Base-by-base conservation (phyloP, 2,113 vertebrate genomes). In the Orthochromis indermauri region DNA sequence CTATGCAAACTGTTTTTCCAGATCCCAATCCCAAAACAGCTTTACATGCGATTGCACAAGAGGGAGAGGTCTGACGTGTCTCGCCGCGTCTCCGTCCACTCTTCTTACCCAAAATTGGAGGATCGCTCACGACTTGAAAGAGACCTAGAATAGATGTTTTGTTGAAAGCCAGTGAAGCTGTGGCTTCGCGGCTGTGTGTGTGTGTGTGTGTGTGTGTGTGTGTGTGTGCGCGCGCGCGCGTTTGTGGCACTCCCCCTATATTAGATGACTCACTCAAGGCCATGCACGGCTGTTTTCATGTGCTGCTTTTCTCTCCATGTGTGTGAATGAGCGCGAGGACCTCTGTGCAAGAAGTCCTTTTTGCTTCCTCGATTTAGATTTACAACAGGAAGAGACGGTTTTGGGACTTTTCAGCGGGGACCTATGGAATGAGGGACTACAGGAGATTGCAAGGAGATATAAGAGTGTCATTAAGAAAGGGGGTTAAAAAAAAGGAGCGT, bases 221-320 rank as follows among this genome's bases (percentile, higher is more conserved):
- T 55, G 19, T 73, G 54, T 21, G 51, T 80, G 61, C 2, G 17
- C 4, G 37, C 0, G 55, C 90, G 57, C 2, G 19, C 7, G 16
- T 61, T 33, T 63, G 10, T 84, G 78, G 82, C 83, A 80, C 86
- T 68, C 83, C 93, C 83, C 85, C 88, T 73, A 81, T 82, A 89
- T 92, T 89, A 88, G 88, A 94, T 94, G 95, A 95, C 90, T 96
- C 94, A 94, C 76, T 94, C 93, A 92, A 92, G 91, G 90, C 92
- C 90, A 85, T 63, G 93, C 88, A 83, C 83, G 84, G 89, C 83
- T 82, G 82, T 92, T 91, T 68, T 94, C 84, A 86, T 92, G 91
- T 79, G 42, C 89, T 83, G 89, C 84, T 93, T 86, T 55, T 82
- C 83, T 90, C 55, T 83, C 87, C 49, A 83, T 92, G 84, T 83